These are phyloP conservation scores for Meriones psammophilus DNA, from an alignment of 2,797 vertebrate species.

Conservation along the genomic window DNA sequence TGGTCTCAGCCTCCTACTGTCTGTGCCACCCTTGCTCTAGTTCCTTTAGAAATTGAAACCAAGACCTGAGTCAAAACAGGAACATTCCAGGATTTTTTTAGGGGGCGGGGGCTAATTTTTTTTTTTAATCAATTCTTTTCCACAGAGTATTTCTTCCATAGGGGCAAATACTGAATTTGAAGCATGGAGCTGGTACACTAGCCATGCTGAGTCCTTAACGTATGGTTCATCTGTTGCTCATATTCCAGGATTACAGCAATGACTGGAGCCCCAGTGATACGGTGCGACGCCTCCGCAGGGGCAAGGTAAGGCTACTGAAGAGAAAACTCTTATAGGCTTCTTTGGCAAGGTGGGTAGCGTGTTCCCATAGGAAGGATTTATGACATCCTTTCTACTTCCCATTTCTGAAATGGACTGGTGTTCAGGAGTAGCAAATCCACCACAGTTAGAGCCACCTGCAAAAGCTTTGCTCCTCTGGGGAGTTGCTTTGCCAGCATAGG, in stretches of 20 bases:
- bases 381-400: neutral
- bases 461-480: neutral
- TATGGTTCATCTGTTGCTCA: conserved; percentile 45
- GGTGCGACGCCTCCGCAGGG: conserved; percentile 93
- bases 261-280: conserved; percentile 95
- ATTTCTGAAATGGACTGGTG: conserved; percentile 15
- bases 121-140: neutral
- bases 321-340: neutral
- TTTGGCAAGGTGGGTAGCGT: neutral
- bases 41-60: conserved; percentile 49
- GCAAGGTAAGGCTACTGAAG: conserved; percentile 91
- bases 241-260: conserved; percentile 92
- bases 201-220: conserved; percentile 32
- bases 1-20: neutral
- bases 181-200: neutral
- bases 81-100: neutral
- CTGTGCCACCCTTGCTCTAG: neutral
- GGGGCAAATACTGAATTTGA: conserved; percentile 58
- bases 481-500: neutral
- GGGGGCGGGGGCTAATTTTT: no score
- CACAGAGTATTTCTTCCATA: conserved; percentile 13
- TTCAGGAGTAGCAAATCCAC: conserved; percentile 24
- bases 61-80: conserved; percentile 32
- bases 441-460: neutral
- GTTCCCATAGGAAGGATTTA: neutral